phyloP scores from a whole-genome alignment of 1,140 invertebrate species.

The Tetramorium alpestre region DNA sequence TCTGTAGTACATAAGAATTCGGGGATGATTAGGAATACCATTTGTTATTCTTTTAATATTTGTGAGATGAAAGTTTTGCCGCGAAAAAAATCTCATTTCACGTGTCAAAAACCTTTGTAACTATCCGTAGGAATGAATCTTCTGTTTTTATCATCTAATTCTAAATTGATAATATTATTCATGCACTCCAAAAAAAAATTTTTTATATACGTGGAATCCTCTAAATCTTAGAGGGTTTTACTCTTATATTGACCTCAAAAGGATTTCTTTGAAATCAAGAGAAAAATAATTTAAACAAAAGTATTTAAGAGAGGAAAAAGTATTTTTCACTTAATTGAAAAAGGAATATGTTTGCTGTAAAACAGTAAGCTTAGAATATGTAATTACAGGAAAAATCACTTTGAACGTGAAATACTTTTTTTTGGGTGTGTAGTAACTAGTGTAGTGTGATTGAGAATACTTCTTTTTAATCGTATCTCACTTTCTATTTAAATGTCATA shows the following conservation, averaged over 20 bases:
- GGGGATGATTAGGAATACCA: slow-evolving; percentile 44
- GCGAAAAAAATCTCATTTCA: slow-evolving; percentile 39
- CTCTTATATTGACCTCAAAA: too few species aligned
- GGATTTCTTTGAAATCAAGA: too few species aligned
- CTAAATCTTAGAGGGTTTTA: too few species aligned
- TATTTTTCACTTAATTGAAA: too few species aligned
- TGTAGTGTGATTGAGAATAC: background rate
- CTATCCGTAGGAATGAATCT: background rate
- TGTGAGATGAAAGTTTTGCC: slow-evolving; percentile 61
- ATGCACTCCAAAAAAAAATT: too few species aligned
- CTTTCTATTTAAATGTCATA: background rate
- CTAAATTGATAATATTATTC: background rate
- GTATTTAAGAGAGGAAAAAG: too few species aligned
- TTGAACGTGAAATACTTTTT: too few species aligned
- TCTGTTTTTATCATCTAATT: background rate
- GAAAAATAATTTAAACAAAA: too few species aligned
- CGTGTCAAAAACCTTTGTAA: background rate
- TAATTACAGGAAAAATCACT: too few species aligned
- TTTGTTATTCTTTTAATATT: slow-evolving; percentile 58
- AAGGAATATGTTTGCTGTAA: too few species aligned
- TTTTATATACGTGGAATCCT: too few species aligned
- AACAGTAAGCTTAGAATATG: too few species aligned
- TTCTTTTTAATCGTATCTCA: background rate
- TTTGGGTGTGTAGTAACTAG: background rate
- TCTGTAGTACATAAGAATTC: background rate